A percentile compares a stretch with the other conserved stretches of the same genome.
Evolutionary conservation across 2,113 vertebrate genomes (phyloP).

Genomic region (Istiophorus platypterus): DNA sequence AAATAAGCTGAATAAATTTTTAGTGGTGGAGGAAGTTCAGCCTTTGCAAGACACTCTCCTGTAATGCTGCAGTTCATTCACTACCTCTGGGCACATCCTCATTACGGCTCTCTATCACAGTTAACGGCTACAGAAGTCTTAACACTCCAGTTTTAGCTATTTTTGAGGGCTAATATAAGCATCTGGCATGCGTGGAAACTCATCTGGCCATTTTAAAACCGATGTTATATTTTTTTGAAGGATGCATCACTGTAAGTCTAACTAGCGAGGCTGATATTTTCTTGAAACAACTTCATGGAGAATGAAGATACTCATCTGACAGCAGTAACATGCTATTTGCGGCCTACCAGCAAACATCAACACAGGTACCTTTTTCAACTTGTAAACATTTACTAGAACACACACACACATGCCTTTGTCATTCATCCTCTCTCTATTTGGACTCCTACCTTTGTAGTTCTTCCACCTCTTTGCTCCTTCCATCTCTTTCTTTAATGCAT

Average conservation of each 20-base stretch:
- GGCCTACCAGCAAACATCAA: slow-evolving; percentile 36
- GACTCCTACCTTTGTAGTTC: slow-evolving; percentile 47
- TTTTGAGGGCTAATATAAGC: neutral
- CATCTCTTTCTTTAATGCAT: slow-evolving; percentile 34
- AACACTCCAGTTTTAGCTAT: neutral
- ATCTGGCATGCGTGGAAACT: neutral
- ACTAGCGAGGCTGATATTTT: neutral
- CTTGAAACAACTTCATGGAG: slow-evolving; percentile 27
- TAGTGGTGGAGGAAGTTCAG: neutral
- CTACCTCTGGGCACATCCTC: neutral
- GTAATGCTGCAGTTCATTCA: slow-evolving; percentile 5
- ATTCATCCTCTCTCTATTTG: slow-evolving; percentile 55
- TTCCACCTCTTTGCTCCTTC: slow-evolving; percentile 45
- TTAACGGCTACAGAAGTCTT: neutral
- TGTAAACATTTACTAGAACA: slow-evolving; percentile 74
- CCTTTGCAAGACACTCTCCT: neutral
- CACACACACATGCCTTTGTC: slow-evolving; percentile 64
- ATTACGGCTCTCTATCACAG: neutral
- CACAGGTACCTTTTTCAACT: slow-evolving; percentile 59
- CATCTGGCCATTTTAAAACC: slow-evolving; percentile 1
- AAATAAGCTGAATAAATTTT: neutral
- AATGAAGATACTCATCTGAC: slow-evolving; percentile 37
- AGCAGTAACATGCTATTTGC: slow-evolving; percentile 49
- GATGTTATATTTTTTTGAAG: neutral
- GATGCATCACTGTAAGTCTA: neutral